These are phyloP conservation scores for Chiroxiphia lanceolata DNA, from an alignment of 2,797 vertebrate genomes.

Conservation along the genomic window DNA sequence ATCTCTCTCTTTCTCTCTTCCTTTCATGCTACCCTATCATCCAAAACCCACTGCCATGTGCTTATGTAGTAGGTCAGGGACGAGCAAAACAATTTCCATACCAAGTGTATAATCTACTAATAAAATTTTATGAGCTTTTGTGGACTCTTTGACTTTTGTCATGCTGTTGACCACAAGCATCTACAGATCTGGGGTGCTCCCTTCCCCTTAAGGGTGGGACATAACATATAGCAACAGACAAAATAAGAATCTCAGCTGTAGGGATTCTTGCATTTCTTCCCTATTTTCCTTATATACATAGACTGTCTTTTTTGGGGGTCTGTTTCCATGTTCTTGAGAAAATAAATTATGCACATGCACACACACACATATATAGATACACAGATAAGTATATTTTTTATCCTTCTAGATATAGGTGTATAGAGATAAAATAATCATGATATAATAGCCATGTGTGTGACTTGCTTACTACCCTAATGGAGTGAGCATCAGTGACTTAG, in stretches of 20 bases:
- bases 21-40: background rate
- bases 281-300: background rate
- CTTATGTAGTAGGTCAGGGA: background rate
- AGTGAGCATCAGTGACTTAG: background rate
- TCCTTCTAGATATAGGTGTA: background rate
- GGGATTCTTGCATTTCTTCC: background rate
- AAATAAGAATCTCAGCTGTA: background rate
- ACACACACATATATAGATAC: accelerated
- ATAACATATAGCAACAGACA: background rate
- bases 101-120: background rate
- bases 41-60: background rate
- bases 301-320: background rate
- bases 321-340: background rate
- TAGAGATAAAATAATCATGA: background rate
- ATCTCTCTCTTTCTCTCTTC: background rate
- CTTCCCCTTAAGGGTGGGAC: background rate
- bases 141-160: background rate
- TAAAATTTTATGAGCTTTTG: background rate
- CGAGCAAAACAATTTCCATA: background rate
- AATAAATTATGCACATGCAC: background rate
- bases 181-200: background rate
- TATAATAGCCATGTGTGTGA: background rate
- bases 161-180: background rate
- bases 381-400: background rate
- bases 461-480: background rate